Percentiles rank a stretch among this genome's conserved stretches.
Conservation (phyloP, 2,113 vertebrate species). For the Cololabis saira region DNA sequence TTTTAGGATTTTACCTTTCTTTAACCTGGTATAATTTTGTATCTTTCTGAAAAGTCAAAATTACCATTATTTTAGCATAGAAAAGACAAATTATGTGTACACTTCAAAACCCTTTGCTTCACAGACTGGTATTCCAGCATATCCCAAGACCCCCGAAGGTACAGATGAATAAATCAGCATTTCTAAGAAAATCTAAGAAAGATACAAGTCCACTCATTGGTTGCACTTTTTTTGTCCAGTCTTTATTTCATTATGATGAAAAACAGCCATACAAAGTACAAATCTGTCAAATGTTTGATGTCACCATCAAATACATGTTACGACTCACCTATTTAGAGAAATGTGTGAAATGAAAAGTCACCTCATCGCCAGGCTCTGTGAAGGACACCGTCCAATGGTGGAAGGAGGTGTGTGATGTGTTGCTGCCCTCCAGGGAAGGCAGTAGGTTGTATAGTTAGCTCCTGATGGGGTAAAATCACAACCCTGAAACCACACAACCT, state of each 20-base stretch:
- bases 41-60: conserved; percentile 6
- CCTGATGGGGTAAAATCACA: conserved; percentile 97
- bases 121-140: too few species aligned
- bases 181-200: conserved; percentile 22
- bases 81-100: conserved; percentile 3
- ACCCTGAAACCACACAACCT: conserved; percentile 99
- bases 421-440: conserved; percentile 96
- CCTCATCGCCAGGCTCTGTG: background rate
- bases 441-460: conserved; percentile 99
- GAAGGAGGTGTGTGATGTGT: conserved; percentile 62
- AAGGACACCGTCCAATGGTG: too few species aligned
- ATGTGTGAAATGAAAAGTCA: conserved; percentile 1
- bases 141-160: too few species aligned
- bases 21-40: background rate
- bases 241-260: conserved; percentile 47
- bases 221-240: conserved; percentile 10
- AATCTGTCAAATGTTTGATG: background rate
- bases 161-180: conserved; percentile 8
- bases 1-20: background rate
- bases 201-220: conserved; percentile 27
- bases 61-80: background rate
- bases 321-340: conserved; percentile 41
- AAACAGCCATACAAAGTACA: background rate
- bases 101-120: background rate
- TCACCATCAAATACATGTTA: background rate